phyloP scores from a whole-genome alignment of 2,888 invertebrate genomes.

The Atrina japonica region DNA sequence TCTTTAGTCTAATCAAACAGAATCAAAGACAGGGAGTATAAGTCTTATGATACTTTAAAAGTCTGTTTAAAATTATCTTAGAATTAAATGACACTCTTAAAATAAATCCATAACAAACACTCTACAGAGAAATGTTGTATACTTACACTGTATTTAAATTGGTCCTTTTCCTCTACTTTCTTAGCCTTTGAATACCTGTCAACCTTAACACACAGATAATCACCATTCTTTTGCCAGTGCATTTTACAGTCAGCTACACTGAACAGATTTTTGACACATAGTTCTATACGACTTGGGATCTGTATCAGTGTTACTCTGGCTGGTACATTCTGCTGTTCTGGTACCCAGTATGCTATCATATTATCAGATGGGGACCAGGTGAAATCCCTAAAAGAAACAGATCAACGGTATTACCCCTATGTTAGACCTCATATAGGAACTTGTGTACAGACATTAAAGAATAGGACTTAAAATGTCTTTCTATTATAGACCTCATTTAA shows the following conservation, averaged over 20 bases:
- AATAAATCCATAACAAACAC: no score
- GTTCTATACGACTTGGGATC: constrained; percentile 85
- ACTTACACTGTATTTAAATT: constrained; percentile 91
- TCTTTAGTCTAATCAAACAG: no score
- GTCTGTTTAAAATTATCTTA: no score
- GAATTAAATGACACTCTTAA: no score
- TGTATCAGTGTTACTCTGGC: constrained; percentile 96
- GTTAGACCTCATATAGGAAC: no score
- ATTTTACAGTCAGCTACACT: constrained; percentile 99
- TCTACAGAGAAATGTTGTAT: no score
- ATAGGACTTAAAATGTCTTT: no score
- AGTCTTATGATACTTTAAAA: no score
- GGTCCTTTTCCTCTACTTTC: constrained; percentile 91
- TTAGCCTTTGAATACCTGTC: constrained; percentile 94
- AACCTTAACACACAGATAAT: constrained; percentile 97
- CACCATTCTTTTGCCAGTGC: constrained; percentile 99
- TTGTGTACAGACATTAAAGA: no score
- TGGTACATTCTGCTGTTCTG: constrained; percentile 95
- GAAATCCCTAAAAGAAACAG: constrained; percentile 86
- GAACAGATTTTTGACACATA: constrained; percentile 96
- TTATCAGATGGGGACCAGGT: constrained; percentile 99
- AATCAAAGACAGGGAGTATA: no score
- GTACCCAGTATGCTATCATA: constrained; percentile 98
- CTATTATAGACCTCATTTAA: no score
- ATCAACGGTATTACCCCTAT: no score